Evolutionary conservation across 1,140 invertebrate species (phyloP), one percentile per base, ranked within the genome.

Genomic region (Polypedilum vanderplanki): DNA sequence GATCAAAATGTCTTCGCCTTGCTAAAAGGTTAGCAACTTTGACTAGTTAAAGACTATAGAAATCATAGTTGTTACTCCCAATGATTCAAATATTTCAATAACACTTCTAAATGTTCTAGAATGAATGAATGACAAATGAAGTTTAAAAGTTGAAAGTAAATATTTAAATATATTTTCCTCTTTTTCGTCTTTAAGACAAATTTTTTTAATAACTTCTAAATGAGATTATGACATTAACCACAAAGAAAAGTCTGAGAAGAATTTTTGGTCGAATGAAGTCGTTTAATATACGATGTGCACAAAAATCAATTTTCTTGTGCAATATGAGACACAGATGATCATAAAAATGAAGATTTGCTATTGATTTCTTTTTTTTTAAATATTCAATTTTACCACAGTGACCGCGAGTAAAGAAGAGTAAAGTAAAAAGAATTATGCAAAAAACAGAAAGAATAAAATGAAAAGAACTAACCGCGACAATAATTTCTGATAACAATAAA

Each of bases 401-500:
- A n/a, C 46, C 46, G 15, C 46, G n/a, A 15, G 41, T 46, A 46
- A 8, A 46, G 15, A 46, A 41, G 40, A 46, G 9, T 8, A 46
- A 8, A 4, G 8, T 4, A 57, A 57, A 0, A 57, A 57, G 46
- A 57, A 57, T 12, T 46, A 15, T 12, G 46, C 12, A 57, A 57
- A n/a, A n/a, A 12, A 9, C 15, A 1, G 41, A 46, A 12, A n/a
- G 46, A 12, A 57, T 12, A 57, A 57, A 46, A 41, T 41, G 10
- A 41, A 7, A 41, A 41, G 4, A 41, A 41, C 10, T 7, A 57
- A 57, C 46, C 46, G 46, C 46, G 46, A 57, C 46, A 12, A 57
- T 57, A 57, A 57, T 57, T 57, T 57, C 46, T 57, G 46, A 57
- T 57, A 57, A 57, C 46, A 57, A 57, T 57, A 57, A 57, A 57